Evolutionary conservation across 2,888 invertebrate species (phyloP).

Genomic region (Hypsopygia costalis): DNA sequence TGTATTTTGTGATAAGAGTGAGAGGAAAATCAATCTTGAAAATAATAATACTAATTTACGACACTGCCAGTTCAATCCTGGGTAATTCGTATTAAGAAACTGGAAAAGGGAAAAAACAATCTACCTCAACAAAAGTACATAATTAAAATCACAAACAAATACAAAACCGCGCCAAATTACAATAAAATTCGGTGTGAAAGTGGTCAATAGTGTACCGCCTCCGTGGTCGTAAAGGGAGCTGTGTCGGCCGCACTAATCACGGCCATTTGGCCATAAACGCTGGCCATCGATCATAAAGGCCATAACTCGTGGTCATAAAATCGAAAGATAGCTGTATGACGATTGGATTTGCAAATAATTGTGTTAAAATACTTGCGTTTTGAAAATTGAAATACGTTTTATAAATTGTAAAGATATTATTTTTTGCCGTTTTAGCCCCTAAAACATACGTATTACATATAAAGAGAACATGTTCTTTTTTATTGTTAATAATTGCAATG

Average conservation of each 20-base stretch:
- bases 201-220: slow-evolving; percentile 14
- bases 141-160: slow-evolving; percentile 13
- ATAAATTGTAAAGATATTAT: too few species aligned
- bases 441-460: too few species aligned
- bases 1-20: too few species aligned
- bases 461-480: too few species aligned
- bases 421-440: too few species aligned
- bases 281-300: slow-evolving; percentile 69
- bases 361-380: background rate
- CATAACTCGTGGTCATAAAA: slow-evolving; percentile 60
- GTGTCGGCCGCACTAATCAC: slow-evolving; percentile 60
- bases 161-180: slow-evolving; percentile 18
- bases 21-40: too few species aligned
- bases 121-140: background rate
- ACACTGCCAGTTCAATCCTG: too few species aligned
- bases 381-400: too few species aligned
- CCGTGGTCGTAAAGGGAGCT: slow-evolving; percentile 19
- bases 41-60: too few species aligned
- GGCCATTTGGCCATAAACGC: slow-evolving; percentile 63
- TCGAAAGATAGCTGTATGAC: slow-evolving; percentile 6
- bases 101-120: too few species aligned
- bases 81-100: too few species aligned
- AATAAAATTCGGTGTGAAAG: slow-evolving; percentile 38
- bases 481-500: too few species aligned
- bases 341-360: slow-evolving; percentile 18